These are phyloP conservation scores for Acridotheres tristis DNA, from an alignment of 2,797 vertebrate genomes.

Conservation along the genomic window DNA sequence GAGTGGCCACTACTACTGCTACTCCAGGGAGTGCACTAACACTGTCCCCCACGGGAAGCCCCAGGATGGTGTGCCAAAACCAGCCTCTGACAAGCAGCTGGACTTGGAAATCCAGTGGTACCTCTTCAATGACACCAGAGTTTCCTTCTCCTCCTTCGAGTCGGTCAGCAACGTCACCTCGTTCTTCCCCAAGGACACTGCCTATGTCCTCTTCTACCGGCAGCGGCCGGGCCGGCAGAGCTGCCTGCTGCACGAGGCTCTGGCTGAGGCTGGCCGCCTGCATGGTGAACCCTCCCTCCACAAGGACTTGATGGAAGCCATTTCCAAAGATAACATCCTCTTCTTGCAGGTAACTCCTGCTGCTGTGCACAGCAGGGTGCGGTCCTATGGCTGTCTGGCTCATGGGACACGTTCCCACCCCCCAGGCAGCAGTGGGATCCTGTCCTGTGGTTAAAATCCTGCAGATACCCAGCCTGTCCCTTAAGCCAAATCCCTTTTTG, in stretches of 20 bases:
- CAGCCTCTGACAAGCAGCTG: constrained; percentile 12
- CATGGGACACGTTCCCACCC: accelerated
- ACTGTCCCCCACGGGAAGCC: background rate
- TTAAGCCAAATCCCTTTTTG: background rate
- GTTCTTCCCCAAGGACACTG: constrained; percentile 84
- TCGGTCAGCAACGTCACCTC: constrained; percentile 82
- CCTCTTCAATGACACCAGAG: constrained; percentile 83
- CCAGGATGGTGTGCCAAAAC: background rate
- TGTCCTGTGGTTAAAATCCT: background rate
- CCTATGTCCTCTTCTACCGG: constrained; percentile 82
- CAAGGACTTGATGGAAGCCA: constrained; percentile 84
- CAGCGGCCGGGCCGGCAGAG: constrained; percentile 47
- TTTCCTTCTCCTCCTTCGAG: constrained; percentile 84
- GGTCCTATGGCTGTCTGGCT: accelerated
- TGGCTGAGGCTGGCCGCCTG: background rate
- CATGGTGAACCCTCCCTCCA: constrained; percentile 69
- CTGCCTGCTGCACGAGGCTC: background rate
- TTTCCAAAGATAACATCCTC: constrained; percentile 83
- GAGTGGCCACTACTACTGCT: constrained; percentile 85
- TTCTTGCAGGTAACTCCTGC: constrained; percentile 77
- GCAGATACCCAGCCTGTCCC: background rate
- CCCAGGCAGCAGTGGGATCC: background rate
- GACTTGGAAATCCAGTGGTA: constrained; percentile 81
- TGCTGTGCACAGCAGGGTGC: background rate
- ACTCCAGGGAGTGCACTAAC: constrained; percentile 78